Evolutionary conservation across 2,797 vertebrate genomes (phyloP).

Genomic region (Triplophysa yarkandensis): DNA sequence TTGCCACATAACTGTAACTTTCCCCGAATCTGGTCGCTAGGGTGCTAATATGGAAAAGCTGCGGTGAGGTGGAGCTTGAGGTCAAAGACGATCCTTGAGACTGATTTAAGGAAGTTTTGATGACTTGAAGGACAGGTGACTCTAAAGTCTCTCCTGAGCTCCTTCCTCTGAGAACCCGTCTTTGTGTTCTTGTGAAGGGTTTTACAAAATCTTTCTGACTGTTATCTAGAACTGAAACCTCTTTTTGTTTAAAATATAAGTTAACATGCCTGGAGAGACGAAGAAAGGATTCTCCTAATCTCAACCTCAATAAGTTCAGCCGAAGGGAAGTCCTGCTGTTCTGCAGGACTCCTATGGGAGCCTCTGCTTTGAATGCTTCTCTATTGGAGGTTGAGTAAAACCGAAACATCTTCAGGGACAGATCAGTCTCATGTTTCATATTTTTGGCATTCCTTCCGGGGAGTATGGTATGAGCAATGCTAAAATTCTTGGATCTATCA

Average conservation of each 20-base stretch:
- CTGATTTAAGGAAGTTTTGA: constrained; percentile 35
- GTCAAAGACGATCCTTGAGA: constrained; percentile 23
- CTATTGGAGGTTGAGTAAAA: constrained; percentile 63
- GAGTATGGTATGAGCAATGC: background rate
- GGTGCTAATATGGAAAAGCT: constrained; percentile 74
- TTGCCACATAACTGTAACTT: constrained; percentile 71
- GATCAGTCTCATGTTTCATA: constrained; percentile 20
- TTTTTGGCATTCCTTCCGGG: constrained; percentile 34
- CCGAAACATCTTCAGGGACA: constrained; percentile 31
- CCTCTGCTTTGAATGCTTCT: constrained; percentile 62
- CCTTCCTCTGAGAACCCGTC: constrained; percentile 47
- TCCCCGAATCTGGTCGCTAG: constrained; percentile 72
- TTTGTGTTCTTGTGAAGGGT: constrained; percentile 52
- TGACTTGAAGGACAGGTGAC: constrained; percentile 12
- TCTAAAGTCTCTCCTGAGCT: constrained; percentile 35
- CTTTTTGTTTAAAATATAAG: constrained; percentile 67
- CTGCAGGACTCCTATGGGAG: constrained; percentile 66
- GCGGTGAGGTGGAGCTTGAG: constrained; percentile 46
- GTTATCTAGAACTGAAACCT: constrained; percentile 2
- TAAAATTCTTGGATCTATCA: constrained; percentile 31
- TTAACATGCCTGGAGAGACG: constrained; percentile 68
- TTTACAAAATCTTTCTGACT: constrained; percentile 44
- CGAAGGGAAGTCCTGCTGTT: constrained; percentile 53
- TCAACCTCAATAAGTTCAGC: constrained; percentile 53
- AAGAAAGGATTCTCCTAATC: constrained; percentile 66